These are phyloP conservation scores for Lepetodrilus schrolli DNA, from an alignment of 2,888 invertebrate species.

Conservation along the genomic window DNA sequence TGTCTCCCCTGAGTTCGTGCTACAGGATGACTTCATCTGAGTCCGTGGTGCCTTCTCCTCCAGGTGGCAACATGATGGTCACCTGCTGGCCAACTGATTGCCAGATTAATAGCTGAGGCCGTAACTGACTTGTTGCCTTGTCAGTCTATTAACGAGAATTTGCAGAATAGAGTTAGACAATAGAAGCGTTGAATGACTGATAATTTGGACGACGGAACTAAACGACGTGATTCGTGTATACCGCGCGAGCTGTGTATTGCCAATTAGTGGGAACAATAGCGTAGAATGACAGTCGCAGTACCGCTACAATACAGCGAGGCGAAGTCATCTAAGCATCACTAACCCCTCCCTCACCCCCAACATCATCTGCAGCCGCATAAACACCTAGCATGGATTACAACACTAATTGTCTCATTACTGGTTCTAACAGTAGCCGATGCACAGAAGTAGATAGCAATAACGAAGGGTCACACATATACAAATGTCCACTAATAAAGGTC, in stretches of 20 bases:
- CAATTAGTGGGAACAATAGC: conserved; percentile 29
- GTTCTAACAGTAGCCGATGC: conserved; percentile 4
- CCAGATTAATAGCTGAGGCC: neutral
- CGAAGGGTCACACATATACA: too few relatives aligned
- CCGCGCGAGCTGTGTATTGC: neutral
- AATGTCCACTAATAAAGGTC: too few relatives aligned
- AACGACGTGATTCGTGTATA: conserved; percentile 10
- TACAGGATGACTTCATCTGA: too few relatives aligned
- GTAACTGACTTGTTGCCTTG: conserved; percentile 26
- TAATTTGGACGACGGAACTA: conserved; percentile 26
- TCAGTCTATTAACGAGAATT: conserved; percentile 29
- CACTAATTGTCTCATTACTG: conserved; percentile 1
- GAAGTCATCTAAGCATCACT: conserved; percentile 10
- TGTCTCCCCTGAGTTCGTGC: too few relatives aligned
- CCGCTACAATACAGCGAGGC: neutral
- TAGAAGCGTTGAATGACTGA: conserved; percentile 5
- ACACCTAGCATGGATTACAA: neutral
- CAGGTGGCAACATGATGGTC: conserved; percentile 8
- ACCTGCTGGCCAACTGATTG: neutral
- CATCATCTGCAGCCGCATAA: neutral
- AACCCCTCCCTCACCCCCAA: conserved; percentile 6
- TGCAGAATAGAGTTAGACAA: conserved; percentile 22
- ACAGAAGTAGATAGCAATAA: too few relatives aligned
- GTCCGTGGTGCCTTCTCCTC: neutral
- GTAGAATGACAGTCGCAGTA: conserved; percentile 16